Base-by-base conservation (phyloP, 1,140 invertebrate species). In the Andrena cerasifolii region DNA sequence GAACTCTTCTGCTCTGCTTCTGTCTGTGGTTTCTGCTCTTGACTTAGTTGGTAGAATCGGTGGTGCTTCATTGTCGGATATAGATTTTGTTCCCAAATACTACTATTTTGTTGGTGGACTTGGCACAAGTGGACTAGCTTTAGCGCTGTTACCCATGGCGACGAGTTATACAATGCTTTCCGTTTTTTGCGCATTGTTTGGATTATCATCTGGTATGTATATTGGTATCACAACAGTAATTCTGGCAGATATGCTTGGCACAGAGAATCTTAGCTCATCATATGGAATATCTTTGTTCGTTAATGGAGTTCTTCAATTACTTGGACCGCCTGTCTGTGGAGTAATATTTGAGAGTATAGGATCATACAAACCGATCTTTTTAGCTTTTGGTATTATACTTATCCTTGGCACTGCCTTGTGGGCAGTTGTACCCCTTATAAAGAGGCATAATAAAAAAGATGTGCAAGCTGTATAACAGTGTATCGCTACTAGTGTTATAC, bases 261-360 rank as follows among this genome's bases (percentile, higher is more conserved):
- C 95, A 0, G 96, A 97, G 83, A 91, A 95, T n/a, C 86, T 97
- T 0, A 96, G 96, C 80, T 96, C 96, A 0, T 96, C 96, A 0
- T 97, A 97, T 79, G 96, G 96, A 16, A 96, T 97, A 28, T 96
- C 96, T 73, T 89, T 97, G 7, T 97, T 97, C 85, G 93, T 97
- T 14, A 97, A 97, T 87, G 96, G 96, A 3, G 93, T 97, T 26
- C 85, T 97, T 5, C 96, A 97, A 89, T 88, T 97, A 18, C 90
- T 96, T 12, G 96, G 96, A 0, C 96, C 96, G 3, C 96, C 96
- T 0, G 87, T 96, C 10, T 96, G 96, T 88, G 96, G 96, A 2
- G 73, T 94, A 3, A 94, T 96, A 91, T 95, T 93, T 72, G 94
- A 96, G 78, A 87, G 90, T 14, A 93, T 95, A 4, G 89, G 94